Conservation (phyloP, 2,888 invertebrate genomes). For the Pelosia muscerda region DNA sequence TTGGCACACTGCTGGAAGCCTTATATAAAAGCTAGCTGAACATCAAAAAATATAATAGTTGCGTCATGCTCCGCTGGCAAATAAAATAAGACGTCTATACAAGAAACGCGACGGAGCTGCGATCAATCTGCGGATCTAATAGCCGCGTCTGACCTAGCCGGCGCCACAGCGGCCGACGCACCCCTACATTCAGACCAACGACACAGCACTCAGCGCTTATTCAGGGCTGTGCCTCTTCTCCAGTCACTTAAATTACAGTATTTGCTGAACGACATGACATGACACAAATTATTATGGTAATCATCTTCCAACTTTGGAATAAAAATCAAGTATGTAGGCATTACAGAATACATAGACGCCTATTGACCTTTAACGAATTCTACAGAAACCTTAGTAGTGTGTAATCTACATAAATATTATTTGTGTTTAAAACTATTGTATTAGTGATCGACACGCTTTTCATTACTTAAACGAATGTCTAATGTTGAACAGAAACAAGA, state of each 20-base stretch:
- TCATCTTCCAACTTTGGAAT: conserved; percentile 44
- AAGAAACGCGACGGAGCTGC: conserved; percentile 71
- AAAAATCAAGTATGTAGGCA: conserved; percentile 30
- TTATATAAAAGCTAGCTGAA: conserved; percentile 63
- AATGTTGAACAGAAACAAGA: background rate
- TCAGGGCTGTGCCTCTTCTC: conserved; percentile 50
- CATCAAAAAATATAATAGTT: conserved; percentile 54
- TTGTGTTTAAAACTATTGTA: conserved; percentile 12
- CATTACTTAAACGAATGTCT: background rate
- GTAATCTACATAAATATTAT: conserved; percentile 28
- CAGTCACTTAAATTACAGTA: conserved; percentile 50
- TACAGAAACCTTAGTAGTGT: conserved; percentile 32
- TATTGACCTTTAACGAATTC: conserved; percentile 31
- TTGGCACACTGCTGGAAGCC: conserved; percentile 68
- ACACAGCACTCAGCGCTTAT: conserved; percentile 59
- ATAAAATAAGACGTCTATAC: conserved; percentile 63
- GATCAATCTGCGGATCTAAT: conserved; percentile 82
- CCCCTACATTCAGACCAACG: conserved; percentile 60
- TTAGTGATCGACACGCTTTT: conserved; percentile 10
- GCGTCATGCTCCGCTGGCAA: conserved; percentile 51
- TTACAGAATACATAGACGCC: conserved; percentile 24
- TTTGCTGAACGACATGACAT: conserved; percentile 52
- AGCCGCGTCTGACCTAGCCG: conserved; percentile 78
- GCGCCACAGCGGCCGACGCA: conserved; percentile 77
- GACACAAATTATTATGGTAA: conserved; percentile 63